phyloP scores from a whole-genome alignment of 2,888 invertebrate species.

The Thyatira batis region DNA sequence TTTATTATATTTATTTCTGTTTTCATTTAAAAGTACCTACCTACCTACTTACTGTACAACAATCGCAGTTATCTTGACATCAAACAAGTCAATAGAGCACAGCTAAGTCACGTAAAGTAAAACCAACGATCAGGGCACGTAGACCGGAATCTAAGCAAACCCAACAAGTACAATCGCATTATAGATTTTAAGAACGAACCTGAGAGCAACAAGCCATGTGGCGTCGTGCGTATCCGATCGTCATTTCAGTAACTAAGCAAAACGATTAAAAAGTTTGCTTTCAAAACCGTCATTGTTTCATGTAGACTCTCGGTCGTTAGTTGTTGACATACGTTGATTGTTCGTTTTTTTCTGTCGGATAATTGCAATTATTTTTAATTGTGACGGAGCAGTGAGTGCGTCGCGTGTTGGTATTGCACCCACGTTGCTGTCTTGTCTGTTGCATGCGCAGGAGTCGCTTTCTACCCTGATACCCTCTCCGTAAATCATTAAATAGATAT shows the following conservation, averaged over 20 bases:
- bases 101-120: neutral
- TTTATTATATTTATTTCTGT: no score
- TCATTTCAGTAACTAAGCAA: neutral
- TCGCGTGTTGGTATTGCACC: conserved; percentile 20
- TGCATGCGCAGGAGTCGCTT: conserved; percentile 4
- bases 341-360: neutral
- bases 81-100: neutral
- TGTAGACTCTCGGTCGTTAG: conserved; percentile 16
- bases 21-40: no score
- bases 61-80: neutral
- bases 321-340: conserved; percentile 10
- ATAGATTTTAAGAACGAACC: neutral
- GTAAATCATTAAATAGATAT: neutral
- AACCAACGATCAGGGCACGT: neutral
- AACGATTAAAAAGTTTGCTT: neutral
- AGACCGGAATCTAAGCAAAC: neutral
- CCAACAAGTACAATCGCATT: neutral
- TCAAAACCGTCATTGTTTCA: conserved; percentile 3
- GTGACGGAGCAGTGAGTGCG: conserved; percentile 17
- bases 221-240: neutral
- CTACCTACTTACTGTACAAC: neutral
- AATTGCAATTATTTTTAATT: conserved; percentile 29
- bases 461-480: neutral
- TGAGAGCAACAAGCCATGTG: neutral
- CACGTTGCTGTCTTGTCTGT: neutral